These are phyloP conservation scores for Drosophila sucinea DNA, from an alignment of 1,140 invertebrate genomes.

Conservation along the genomic window DNA sequence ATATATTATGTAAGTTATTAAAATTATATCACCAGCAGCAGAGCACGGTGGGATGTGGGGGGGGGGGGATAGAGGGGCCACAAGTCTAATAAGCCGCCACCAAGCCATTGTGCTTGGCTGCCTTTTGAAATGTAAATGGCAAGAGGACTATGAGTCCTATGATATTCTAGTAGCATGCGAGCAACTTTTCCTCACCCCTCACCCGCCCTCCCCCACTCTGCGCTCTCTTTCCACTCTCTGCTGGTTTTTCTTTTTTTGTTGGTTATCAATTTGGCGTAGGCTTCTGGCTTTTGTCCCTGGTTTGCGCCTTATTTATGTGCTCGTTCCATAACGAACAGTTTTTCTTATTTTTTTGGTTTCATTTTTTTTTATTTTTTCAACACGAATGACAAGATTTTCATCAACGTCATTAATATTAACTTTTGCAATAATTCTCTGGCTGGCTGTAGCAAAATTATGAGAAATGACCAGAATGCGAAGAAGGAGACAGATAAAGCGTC, in stretches of 20 bases:
- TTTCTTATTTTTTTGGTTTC: conserved; percentile 38
- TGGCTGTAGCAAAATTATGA: conserved; percentile 76
- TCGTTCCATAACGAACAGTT: conserved; percentile 49
- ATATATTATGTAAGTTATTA: conserved; percentile 81
- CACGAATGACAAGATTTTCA: conserved; percentile 81
- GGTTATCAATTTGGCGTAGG: conserved; percentile 75
- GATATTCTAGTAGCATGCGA: conserved; percentile 49
- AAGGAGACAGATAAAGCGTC: conserved; percentile 57
- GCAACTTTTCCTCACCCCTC: conserved; percentile 24
- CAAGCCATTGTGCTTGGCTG: conserved; percentile 51
- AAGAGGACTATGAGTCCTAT: conserved; percentile 44
- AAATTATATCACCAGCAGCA: conserved; percentile 76
- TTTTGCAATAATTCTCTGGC: conserved; percentile 76
- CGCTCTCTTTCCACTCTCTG: conserved; percentile 1
- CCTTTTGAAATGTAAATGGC: conserved; percentile 79
- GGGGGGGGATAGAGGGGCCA: conserved; percentile 16
- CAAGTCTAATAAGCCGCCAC: conserved; percentile 66
- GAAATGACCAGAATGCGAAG: conserved; percentile 59
- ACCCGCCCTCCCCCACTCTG: not conserved
- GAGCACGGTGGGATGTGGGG: conserved; percentile 1
- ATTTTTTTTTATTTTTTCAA: conserved; percentile 47
- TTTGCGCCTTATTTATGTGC: conserved; percentile 68
- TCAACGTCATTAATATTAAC: conserved; percentile 83
- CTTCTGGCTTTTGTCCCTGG: conserved; percentile 66
- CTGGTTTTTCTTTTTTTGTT: conserved; percentile 55